phyloP scores from a whole-genome alignment of 2,888 invertebrate species.

The Drosophila kanekoi region DNA sequence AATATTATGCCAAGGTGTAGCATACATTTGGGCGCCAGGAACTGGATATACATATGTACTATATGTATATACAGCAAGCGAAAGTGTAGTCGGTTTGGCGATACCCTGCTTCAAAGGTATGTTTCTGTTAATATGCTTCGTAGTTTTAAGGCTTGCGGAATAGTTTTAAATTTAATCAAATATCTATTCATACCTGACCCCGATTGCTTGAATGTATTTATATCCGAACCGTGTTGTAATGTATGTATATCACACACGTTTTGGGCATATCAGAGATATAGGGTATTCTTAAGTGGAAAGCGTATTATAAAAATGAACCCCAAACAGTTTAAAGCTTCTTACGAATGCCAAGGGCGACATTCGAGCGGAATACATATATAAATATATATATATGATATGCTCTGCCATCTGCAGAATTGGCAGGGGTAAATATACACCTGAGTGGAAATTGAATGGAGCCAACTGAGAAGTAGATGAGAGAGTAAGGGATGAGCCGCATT shows the following conservation, averaged over 20 bases:
- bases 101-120: conserved; percentile 11
- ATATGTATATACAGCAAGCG: neutral
- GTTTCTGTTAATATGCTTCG: too few relatives aligned
- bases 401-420: conserved; percentile 25
- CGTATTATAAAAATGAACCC: conserved; percentile 46
- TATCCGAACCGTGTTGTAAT: neutral
- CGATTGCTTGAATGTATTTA: neutral
- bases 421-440: conserved; percentile 27
- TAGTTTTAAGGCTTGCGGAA: neutral
- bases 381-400: conserved; percentile 12
- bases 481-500: neutral
- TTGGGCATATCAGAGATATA: neutral
- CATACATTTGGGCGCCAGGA: conserved; percentile 50
- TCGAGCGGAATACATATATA: conserved; percentile 5
- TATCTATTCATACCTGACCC: neutral
- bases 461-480: neutral
- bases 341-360: conserved; percentile 26
- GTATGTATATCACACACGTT: neutral
- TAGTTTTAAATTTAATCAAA: neutral
- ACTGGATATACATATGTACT: conserved; percentile 1
- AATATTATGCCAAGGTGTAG: conserved; percentile 63
- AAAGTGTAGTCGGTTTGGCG: neutral
- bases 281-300: conserved; percentile 15
- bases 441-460: conserved; percentile 42
- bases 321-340: conserved; percentile 30